Conservation (phyloP, 2,113 vertebrate species). For the Bungarus multicinctus region DNA sequence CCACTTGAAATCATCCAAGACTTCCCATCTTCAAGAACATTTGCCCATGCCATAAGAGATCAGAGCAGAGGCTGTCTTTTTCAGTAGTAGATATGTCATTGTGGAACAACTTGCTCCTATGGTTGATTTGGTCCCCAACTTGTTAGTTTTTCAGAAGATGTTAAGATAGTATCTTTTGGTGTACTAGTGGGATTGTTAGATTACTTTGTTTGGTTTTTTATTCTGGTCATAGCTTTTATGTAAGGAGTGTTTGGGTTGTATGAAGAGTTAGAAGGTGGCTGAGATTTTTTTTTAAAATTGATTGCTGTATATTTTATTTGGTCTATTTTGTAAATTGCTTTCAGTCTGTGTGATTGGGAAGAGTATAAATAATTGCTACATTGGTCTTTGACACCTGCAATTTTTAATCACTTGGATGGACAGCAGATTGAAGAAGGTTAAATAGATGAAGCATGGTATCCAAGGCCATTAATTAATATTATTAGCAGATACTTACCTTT, state of each 20-base stretch:
- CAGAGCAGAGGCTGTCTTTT: neutral
- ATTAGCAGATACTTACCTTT: neutral
- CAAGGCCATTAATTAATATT: neutral
- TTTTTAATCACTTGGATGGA: neutral
- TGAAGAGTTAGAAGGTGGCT: neutral
- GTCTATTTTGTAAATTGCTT: neutral
- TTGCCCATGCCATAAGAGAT: neutral
- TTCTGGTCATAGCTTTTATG: neutral
- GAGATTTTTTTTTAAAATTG: neutral
- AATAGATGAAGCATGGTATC: neutral
- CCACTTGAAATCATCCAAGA: neutral
- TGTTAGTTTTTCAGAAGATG: neutral
- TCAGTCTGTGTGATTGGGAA: neutral
- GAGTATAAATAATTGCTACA: neutral
- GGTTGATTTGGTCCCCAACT: neutral
- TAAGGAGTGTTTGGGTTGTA: neutral
- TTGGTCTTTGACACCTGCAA: neutral
- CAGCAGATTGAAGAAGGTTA: neutral
- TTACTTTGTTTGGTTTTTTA: neutral
- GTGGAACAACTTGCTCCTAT: neutral
- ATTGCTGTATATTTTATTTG: neutral
- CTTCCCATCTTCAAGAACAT: neutral
- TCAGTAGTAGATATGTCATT: neutral
- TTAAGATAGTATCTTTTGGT: neutral
- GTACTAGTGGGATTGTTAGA: neutral